Evolutionary conservation across 2,888 invertebrate species (phyloP).

Genomic region (Rhamphomyia laevipes): DNA sequence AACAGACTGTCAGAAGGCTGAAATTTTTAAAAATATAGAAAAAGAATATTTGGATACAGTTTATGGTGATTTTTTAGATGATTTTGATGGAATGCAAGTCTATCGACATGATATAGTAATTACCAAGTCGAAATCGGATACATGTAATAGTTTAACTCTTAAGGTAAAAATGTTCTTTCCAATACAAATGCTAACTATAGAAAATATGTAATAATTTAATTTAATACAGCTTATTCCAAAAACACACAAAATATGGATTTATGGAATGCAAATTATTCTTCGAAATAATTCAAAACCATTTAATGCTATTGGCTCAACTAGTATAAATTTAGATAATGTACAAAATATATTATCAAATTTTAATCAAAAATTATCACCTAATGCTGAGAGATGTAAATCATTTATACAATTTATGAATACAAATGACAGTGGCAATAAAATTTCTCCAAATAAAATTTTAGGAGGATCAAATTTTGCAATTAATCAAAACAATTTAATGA

Average conservation of each 20-base stretch:
- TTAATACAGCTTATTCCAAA: constrained; percentile 13
- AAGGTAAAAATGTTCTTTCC: constrained; percentile 3
- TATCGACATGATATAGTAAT: constrained; percentile 32
- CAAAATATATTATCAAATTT: constrained; percentile 24
- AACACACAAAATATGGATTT: constrained; percentile 28
- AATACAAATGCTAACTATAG: constrained; percentile 14
- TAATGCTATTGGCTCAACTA: constrained; percentile 21
- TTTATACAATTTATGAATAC: constrained; percentile 17
- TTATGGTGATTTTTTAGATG: constrained; percentile 22
- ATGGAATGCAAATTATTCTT: constrained; percentile 27
- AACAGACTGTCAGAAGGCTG: constrained; percentile 28
- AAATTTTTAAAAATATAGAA: constrained; percentile 26
- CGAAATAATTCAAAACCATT: constrained; percentile 30
- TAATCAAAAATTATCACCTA: constrained; percentile 19
- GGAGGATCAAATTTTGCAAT: no score
- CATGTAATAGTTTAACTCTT: background rate
- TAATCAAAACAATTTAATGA: no score
- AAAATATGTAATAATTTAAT: background rate
- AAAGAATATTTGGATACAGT: constrained; percentile 31
- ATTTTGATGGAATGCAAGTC: constrained; percentile 21
- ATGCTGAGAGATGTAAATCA: constrained; percentile 25
- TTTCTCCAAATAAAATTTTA: no score
- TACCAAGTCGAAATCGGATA: constrained; percentile 21
- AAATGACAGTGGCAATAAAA: no score
- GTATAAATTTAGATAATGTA: constrained; percentile 27